These are phyloP conservation scores for Mesorhabditis sp. DNA, from an alignment of 2,888 invertebrate species.

Conservation along the genomic window DNA sequence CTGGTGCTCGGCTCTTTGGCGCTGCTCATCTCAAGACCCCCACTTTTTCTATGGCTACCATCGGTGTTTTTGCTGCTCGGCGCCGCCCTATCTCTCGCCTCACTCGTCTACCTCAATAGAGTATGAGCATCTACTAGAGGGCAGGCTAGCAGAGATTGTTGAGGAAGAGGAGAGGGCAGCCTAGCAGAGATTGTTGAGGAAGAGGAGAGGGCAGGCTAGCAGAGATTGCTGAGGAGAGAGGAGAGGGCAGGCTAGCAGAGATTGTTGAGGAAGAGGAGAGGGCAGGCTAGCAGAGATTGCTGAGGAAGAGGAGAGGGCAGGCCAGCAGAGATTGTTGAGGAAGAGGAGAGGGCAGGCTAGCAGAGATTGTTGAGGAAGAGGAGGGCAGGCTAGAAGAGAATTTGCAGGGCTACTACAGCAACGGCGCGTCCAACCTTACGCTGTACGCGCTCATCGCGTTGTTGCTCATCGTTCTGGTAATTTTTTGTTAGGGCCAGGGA, in stretches of 20 bases:
- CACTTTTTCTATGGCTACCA: background rate
- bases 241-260: too few relatives aligned
- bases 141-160: too few relatives aligned
- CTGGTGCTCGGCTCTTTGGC: conserved; percentile 5
- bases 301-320: too few relatives aligned
- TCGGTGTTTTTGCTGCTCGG: background rate
- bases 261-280: too few relatives aligned
- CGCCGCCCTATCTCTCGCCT: background rate
- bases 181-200: too few relatives aligned
- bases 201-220: too few relatives aligned
- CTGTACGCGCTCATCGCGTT: background rate
- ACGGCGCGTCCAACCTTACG: background rate
- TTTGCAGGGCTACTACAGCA: background rate
- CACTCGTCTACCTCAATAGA: background rate
- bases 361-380: too few relatives aligned
- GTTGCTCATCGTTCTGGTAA: background rate
- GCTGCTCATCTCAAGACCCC: background rate
- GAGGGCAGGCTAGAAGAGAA: background rate
- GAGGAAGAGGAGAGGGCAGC: too few relatives aligned
- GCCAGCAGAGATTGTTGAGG: too few relatives aligned
- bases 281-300: too few relatives aligned
- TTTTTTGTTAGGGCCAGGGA: background rate
- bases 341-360: too few relatives aligned
- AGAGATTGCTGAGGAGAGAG: too few relatives aligned
- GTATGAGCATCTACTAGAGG: background rate